phyloP scores from a whole-genome alignment of 1,140 invertebrate species.

The Apocrypta bakeri region DNA sequence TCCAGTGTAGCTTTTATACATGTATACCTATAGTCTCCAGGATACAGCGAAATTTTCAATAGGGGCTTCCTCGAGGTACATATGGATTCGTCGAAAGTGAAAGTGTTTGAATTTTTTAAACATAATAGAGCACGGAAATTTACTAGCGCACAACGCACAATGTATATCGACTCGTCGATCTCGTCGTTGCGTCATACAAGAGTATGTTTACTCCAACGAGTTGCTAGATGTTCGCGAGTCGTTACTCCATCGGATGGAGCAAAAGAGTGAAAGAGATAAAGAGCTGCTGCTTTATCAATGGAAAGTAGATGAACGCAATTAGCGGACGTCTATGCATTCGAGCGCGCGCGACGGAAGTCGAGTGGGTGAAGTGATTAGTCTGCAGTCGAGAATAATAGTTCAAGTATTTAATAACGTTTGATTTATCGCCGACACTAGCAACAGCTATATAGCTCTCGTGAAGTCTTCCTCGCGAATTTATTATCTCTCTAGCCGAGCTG shows the following conservation, averaged over 20 bases:
- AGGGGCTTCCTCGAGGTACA: not conserved
- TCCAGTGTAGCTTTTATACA: too few relatives aligned
- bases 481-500: not conserved
- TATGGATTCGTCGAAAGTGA: not conserved
- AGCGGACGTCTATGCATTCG: not conserved
- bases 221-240: not conserved
- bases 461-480: not conserved
- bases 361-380: not conserved
- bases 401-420: not conserved
- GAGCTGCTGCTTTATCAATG: not conserved
- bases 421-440: not conserved
- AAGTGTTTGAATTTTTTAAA: not conserved
- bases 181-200: not conserved
- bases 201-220: not conserved
- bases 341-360: not conserved
- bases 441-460: too few relatives aligned
- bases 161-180: not conserved
- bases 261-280: not conserved
- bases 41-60: not conserved
- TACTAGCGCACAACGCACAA: not conserved
- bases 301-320: constrained; percentile 15
- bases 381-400: not conserved
- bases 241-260: not conserved
- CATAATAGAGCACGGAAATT: too few relatives aligned
- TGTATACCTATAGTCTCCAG: too few relatives aligned